Evolutionary conservation across 92 coral and sea anemone genomes (phyloP).

Genomic region (Porites cylindrica): DNA sequence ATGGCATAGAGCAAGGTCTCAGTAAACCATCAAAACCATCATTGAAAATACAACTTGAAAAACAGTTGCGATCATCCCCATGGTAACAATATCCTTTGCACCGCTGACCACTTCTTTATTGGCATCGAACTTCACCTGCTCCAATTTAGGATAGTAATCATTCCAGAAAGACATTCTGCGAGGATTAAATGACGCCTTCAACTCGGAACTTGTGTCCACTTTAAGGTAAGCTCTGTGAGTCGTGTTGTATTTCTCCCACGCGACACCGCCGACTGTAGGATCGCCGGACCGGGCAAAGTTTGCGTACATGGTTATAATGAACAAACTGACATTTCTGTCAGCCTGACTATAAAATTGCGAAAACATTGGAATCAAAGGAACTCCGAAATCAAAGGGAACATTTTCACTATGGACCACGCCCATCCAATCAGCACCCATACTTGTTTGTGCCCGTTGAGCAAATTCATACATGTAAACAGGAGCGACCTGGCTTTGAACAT

Average conservation of each 20-base stretch:
- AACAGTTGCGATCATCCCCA: background rate
- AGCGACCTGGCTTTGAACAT: slow-evolving; percentile 51
- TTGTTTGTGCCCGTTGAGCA: slow-evolving; percentile 31
- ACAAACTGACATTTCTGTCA: slow-evolving; percentile 58
- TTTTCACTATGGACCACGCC: slow-evolving; percentile 20
- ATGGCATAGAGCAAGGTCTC: too few relatives aligned
- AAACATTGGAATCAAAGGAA: background rate
- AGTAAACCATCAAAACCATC: background rate
- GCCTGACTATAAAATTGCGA: background rate
- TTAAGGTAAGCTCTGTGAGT: slow-evolving; percentile 59
- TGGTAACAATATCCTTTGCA: background rate
- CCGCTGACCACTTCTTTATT: background rate
- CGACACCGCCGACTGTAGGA: slow-evolving; percentile 60
- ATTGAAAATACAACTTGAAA: background rate
- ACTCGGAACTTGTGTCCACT: slow-evolving; percentile 65
- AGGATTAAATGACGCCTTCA: slow-evolving; percentile 61
- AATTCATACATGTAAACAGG: slow-evolving; percentile 66
- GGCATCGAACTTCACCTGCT: slow-evolving; percentile 21
- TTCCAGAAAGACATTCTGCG: slow-evolving; percentile 89
- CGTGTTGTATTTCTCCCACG: slow-evolving; percentile 59
- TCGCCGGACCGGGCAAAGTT: slow-evolving; percentile 65
- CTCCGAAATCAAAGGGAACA: slow-evolving; percentile 12
- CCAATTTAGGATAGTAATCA: slow-evolving; percentile 73
- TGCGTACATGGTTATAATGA: slow-evolving; percentile 38
- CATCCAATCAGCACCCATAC: slow-evolving; percentile 21